Evolutionary conservation across 2,888 invertebrate species (phyloP), one percentile per base, ranked within the genome.

Genomic region (Pegoplata infirma): DNA sequence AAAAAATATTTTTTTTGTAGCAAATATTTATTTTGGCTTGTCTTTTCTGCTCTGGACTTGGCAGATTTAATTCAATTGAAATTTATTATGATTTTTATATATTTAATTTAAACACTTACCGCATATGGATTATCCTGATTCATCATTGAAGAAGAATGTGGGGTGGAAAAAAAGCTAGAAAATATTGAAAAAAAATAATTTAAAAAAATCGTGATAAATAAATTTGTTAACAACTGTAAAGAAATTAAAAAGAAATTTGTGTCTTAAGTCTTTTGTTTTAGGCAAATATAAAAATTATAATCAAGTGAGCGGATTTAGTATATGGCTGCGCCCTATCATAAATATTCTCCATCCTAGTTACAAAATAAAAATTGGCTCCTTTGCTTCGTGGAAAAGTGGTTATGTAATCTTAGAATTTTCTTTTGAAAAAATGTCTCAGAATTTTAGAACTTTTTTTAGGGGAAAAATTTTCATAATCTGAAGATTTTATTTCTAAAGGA

Each of bases 81-180:
- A 28, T 49, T 28, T 63, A 21, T 53, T 47, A 46, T 55, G 63
- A 25, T 55, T 25, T 51, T 28, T 44, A 32, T 44, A n/a, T n/a
- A n/a, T n/a, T n/a, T n/a, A n/a, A 58, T 67, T 16, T 73, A 17
- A 55, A 56, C 53, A 83, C 87, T 86, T 84, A 87, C 87, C 87
- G 87, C 88, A 85, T 87, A 87, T 73, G 87, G 87, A 85, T 87
- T 87, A 78, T 87, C 87, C 84, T 87, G 87, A 81, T 87, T 87
- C 87, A 87, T 87, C 87, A 87, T 87, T 81, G 76, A n/a, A 23
- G 81, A 71, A 66, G 78, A 72, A 67, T 73, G 73, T 51, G 79
- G 71, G 75, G 79, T 53, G 71, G 75, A 75, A 63, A 79, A 79
- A 63, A 79, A 79, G 61, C 79, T 80, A 59, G 0, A 76, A 76